Evolutionary conservation across 1,140 invertebrate species (phyloP).

Genomic region (Scaptodrosophila lebanonensis): DNA sequence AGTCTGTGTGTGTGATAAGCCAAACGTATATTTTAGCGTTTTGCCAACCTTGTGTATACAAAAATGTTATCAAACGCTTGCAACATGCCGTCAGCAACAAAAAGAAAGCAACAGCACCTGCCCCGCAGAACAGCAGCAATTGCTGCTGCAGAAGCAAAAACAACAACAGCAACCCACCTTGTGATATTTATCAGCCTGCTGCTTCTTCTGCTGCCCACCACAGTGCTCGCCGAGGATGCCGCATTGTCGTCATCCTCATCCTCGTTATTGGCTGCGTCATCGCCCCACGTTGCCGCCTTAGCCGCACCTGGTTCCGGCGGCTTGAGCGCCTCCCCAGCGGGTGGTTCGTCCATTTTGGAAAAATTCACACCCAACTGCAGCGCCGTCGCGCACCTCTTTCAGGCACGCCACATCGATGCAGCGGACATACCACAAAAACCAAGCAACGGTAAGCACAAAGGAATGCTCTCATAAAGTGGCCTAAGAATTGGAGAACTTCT

Average conservation of each 20-base stretch:
- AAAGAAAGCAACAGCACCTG: conserved; percentile 26
- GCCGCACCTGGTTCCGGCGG: conserved; percentile 36
- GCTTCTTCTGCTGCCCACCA: conserved; percentile 25
- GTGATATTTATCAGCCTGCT: conserved; percentile 51
- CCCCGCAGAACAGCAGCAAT: conserved; percentile 36
- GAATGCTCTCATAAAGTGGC: not conserved
- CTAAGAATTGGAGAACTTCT: too few relatives aligned
- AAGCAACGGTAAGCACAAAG: conserved; percentile 62
- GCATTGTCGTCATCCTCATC: too few relatives aligned
- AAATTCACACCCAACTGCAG: conserved; percentile 73
- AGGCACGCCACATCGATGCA: conserved; percentile 57
- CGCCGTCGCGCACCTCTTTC: conserved; percentile 65
- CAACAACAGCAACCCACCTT: conserved; percentile 33
- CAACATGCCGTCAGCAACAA: conserved; percentile 7
- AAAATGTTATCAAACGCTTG: conserved; percentile 29
- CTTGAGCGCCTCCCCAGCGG: not conserved
- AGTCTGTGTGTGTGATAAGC: conserved; percentile 12
- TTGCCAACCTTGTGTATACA: not conserved
- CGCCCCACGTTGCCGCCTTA: conserved; percentile 44
- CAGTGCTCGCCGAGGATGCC: conserved; percentile 14
- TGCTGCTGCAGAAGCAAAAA: conserved; percentile 18
- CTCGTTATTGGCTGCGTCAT: too few relatives aligned
- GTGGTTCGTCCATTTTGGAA: conserved; percentile 61
- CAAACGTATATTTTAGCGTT: not conserved
- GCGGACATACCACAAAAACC: conserved; percentile 70